Conservation (phyloP, 2,797 vertebrate species). For the Spinus pinus region DNA sequence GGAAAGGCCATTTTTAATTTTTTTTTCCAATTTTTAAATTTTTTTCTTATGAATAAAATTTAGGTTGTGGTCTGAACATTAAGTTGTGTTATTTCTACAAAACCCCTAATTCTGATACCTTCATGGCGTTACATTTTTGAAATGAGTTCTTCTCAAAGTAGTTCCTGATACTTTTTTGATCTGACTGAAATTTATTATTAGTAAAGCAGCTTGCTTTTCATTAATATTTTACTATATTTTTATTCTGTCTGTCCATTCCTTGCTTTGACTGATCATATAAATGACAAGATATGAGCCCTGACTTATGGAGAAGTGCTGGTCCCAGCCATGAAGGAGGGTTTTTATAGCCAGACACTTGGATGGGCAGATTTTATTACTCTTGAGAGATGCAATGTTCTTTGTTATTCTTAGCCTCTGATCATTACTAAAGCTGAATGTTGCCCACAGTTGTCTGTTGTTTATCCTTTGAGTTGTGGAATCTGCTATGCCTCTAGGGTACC, state of each 20-base stretch:
- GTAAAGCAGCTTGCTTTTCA: background rate
- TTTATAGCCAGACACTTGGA: background rate
- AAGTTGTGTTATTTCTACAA: background rate
- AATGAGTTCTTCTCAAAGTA: conserved; percentile 21
- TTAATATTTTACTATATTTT: background rate
- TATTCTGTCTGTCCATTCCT: background rate
- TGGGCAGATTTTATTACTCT: background rate
- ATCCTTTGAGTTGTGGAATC: background rate
- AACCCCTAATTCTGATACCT: background rate
- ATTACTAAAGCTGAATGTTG: background rate
- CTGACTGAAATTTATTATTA: conserved; percentile 8
- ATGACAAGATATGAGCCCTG: background rate
- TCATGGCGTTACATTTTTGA: background rate
- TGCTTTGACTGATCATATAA: background rate
- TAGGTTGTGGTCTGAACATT: background rate
- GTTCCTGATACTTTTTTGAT: background rate
- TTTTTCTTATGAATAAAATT: background rate
- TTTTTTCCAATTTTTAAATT: background rate
- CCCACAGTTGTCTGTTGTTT: background rate
- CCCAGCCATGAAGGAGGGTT: background rate
- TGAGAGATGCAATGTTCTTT: conserved; percentile 9
- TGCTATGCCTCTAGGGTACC: background rate
- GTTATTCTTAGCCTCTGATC: conserved; percentile 26
- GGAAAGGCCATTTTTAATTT: background rate
- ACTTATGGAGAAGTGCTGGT: rapidly evolving